Conservation (phyloP, 2,797 vertebrate species). For the Artibeus jamaicensis region DNA sequence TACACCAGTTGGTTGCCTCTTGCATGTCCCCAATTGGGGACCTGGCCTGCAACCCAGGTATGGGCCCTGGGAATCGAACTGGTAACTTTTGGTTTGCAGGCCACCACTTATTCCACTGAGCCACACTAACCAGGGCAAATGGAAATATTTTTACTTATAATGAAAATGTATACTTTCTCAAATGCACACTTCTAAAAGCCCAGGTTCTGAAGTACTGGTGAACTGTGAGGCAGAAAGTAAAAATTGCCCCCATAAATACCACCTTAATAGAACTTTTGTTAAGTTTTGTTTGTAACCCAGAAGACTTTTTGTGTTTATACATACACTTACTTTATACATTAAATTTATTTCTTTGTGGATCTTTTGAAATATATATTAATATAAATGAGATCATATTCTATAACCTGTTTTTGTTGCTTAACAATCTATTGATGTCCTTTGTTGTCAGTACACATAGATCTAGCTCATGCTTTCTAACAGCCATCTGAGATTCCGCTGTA, state of each 20-base stretch:
- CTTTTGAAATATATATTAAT: neutral
- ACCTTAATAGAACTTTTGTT: neutral
- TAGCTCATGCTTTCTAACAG: neutral
- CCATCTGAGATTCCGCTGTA: neutral
- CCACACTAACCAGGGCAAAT: neutral
- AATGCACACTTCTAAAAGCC: neutral
- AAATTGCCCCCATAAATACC: neutral
- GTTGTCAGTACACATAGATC: neutral
- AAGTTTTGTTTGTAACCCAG: neutral
- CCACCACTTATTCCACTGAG: too few species aligned
- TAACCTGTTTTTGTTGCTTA: slow-evolving; percentile 26
- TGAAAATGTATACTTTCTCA: neutral
- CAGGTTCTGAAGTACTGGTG: neutral
- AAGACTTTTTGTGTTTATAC: neutral
- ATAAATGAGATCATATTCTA: slow-evolving; percentile 5
- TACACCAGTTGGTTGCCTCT: neutral
- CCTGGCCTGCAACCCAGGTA: too few species aligned
- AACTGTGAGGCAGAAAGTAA: neutral
- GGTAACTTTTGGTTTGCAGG: too few species aligned
- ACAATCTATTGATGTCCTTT: neutral
- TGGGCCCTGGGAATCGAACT: too few species aligned
- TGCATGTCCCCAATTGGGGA: too few species aligned
- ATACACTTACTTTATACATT: neutral
- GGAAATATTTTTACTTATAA: neutral
- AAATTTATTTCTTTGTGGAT: slow-evolving; percentile 18